Conservation (phyloP, 2,113 vertebrate genomes). For the Amphilophus citrinellus region DNA sequence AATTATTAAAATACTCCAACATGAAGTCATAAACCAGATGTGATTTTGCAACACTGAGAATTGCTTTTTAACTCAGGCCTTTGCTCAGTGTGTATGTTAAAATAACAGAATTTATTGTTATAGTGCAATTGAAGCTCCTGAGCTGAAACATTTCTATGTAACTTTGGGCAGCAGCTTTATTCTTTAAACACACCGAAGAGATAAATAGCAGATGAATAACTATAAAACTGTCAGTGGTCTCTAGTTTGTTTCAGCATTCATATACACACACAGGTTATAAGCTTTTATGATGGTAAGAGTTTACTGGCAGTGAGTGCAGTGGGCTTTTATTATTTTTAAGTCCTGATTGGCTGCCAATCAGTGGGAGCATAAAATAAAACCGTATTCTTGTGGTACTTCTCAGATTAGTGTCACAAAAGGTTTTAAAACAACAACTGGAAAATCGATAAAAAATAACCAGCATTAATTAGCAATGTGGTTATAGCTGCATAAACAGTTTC, state of each 20-base stretch:
- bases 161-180: conserved; percentile 12
- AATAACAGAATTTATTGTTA: not conserved
- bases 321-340: conserved; percentile 22
- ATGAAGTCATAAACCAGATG: not conserved
- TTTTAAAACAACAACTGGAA: conserved; percentile 48
- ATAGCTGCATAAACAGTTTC: conserved; percentile 29
- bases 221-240: conserved; percentile 18
- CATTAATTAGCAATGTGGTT: conserved; percentile 53
- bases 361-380: conserved; percentile 38
- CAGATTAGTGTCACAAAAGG: conserved; percentile 23
- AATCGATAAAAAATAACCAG: conserved; percentile 51
- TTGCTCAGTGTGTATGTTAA: not conserved
- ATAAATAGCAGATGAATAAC: conserved; percentile 12
- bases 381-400: conserved; percentile 28
- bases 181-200: not conserved
- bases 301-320: conserved; percentile 17
- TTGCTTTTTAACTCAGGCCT: not conserved
- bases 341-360: conserved; percentile 39
- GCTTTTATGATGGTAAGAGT: conserved; percentile 8
- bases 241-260: conserved; percentile 11
- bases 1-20: not conserved
- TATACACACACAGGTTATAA: not conserved
- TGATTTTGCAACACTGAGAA: not conserved
- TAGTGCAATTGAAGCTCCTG: not conserved
- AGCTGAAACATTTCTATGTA: not conserved